These are phyloP conservation scores for Clupea harengus DNA, from an alignment of 2,113 vertebrate genomes.

Conservation along the genomic window DNA sequence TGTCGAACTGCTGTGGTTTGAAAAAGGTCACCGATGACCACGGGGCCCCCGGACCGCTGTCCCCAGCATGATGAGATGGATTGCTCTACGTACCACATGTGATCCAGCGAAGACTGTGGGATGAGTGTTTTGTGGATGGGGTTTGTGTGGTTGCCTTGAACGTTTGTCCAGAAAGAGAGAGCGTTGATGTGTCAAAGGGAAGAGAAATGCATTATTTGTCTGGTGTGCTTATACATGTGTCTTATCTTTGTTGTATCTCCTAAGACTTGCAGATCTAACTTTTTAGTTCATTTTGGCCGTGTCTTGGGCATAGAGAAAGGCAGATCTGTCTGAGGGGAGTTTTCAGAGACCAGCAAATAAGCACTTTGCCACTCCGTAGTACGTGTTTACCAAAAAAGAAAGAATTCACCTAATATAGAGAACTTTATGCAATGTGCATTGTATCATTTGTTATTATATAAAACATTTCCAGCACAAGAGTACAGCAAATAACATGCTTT, in stretches of 20 bases:
- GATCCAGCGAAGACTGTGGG: neutral
- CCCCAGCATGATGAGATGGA: neutral
- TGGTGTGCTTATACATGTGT: neutral
- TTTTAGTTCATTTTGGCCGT: neutral
- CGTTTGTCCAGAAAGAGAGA: neutral
- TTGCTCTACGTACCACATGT: neutral
- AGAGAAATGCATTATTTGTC: neutral
- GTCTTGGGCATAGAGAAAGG: neutral
- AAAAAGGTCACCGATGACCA: slow-evolving; percentile 3
- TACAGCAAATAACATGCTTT: neutral
- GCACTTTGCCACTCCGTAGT: neutral
- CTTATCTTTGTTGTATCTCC: neutral
- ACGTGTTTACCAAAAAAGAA: neutral
- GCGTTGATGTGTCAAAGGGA: neutral
- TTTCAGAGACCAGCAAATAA: neutral
- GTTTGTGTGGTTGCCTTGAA: neutral
- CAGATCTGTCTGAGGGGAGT: neutral
- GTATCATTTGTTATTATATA: neutral
- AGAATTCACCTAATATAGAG: neutral
- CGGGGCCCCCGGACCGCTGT: neutral
- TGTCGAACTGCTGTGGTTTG: neutral
- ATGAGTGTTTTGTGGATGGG: neutral
- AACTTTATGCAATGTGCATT: neutral
- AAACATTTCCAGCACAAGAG: neutral
- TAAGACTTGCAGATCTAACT: neutral